Percentiles rank a stretch among this genome's conserved stretches.
These are phyloP conservation scores for Hyposoter dolosus DNA, from an alignment of 2,888 invertebrate species.

Conservation along the genomic window DNA sequence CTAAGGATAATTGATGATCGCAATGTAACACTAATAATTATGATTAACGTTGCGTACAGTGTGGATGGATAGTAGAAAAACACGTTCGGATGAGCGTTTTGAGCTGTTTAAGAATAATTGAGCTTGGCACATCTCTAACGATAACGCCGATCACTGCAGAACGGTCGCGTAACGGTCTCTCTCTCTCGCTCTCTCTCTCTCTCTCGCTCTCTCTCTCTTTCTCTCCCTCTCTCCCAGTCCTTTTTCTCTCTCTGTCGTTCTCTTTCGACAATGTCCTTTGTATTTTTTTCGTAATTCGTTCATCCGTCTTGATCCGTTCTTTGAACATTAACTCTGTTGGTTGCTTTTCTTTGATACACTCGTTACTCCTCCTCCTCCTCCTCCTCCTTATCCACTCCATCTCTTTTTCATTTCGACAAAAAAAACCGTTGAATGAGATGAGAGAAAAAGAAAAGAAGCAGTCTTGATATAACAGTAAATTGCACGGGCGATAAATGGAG, in stretches of 20 bases:
- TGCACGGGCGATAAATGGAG: constrained; percentile 55
- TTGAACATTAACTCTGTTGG: constrained; percentile 44
- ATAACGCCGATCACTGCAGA: constrained; percentile 7
- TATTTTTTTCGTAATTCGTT: constrained; percentile 21
- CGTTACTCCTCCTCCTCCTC: background rate
- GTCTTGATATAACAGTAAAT: constrained; percentile 60
- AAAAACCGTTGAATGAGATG: constrained; percentile 48
- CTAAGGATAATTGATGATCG: background rate
- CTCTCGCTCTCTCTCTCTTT: background rate
- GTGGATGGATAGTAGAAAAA: background rate
- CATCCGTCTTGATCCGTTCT: background rate
- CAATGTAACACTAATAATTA: background rate
- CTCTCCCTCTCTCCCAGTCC: no score
- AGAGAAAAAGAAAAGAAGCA: constrained; percentile 37
- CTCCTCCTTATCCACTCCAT: constrained; percentile 20
- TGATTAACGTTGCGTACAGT: background rate
- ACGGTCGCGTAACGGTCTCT: constrained; percentile 47
- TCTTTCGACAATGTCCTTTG: constrained; percentile 26
- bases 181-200: background rate
- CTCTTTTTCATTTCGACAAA: constrained; percentile 9
- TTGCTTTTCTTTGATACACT: constrained; percentile 45
- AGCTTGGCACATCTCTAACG: constrained; percentile 12
- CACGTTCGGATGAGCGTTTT: background rate
- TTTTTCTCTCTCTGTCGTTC: background rate
- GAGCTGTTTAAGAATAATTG: background rate